Conservation (phyloP, 2,888 invertebrate genomes). For the Cephus nigrinus region DNA sequence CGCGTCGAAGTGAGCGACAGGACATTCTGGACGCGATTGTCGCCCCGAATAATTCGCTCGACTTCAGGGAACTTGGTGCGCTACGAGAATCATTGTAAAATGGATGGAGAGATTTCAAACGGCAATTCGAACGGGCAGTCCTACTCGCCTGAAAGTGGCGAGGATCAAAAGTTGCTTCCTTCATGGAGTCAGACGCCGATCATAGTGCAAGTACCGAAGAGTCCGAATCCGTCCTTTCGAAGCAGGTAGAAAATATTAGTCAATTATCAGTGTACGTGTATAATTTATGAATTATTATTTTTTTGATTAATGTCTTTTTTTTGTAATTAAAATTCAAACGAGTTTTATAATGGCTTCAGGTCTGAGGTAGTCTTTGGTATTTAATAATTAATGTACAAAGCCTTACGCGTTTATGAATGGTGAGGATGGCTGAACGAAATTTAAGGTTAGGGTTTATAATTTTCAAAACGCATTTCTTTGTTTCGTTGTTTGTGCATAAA, state of each 20-base stretch:
- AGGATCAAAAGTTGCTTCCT: slow-evolving; percentile 49
- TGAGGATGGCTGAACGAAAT: neutral
- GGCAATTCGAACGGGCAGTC: slow-evolving; percentile 25
- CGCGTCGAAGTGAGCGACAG: too few relatives aligned
- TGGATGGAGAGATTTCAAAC: slow-evolving; percentile 40
- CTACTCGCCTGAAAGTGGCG: slow-evolving; percentile 39
- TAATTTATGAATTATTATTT: too few relatives aligned
- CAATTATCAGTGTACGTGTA: too few relatives aligned
- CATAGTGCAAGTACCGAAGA: slow-evolving; percentile 43
- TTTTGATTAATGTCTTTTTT: too few relatives aligned
- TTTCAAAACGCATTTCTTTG: neutral
- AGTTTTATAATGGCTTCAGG: neutral
- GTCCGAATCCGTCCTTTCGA: slow-evolving; percentile 45
- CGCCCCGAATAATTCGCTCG: neutral
- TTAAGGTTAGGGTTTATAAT: neutral
- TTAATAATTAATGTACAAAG: neutral
- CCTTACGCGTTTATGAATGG: neutral
- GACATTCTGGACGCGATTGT: too few relatives aligned
- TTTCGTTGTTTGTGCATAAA: neutral
- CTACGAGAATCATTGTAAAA: slow-evolving; percentile 19
- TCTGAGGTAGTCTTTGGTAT: neutral
- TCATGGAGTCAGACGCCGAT: slow-evolving; percentile 39
- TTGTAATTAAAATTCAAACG: too few relatives aligned
- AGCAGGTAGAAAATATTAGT: slow-evolving; percentile 45
- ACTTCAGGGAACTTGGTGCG: neutral